A percentile compares a stretch with the other conserved stretches of the same genome.
These are phyloP conservation scores for Amblyteles armatorius DNA, from an alignment of 2,888 invertebrate genomes.

Conservation along the genomic window DNA sequence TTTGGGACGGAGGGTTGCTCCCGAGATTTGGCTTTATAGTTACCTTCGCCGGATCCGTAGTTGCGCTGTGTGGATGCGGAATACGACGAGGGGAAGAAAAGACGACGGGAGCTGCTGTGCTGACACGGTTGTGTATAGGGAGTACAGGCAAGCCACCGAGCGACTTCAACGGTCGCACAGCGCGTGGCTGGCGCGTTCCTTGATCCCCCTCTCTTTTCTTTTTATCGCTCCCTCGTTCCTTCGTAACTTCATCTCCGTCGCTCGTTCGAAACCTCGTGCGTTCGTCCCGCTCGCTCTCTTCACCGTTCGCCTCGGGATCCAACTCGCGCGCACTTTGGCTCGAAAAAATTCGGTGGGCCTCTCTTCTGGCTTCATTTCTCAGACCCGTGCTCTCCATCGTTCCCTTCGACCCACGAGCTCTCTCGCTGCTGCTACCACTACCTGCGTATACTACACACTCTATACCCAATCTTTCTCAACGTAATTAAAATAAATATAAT, in stretches of 20 bases:
- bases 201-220: conserved; percentile 62
- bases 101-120: conserved; percentile 25
- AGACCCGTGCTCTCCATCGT: conserved; percentile 16
- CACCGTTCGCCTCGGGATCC: conserved; percentile 41
- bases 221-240: conserved; percentile 60
- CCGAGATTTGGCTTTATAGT: conserved; percentile 1
- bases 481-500: conserved; percentile 62
- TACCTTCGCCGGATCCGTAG: conserved; percentile 45
- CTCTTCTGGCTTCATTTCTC: conserved; percentile 45
- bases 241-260: conserved; percentile 41
- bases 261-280: conserved; percentile 18
- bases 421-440: background rate
- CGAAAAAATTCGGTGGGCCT: conserved; percentile 52
- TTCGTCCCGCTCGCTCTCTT: conserved; percentile 13
- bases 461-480: conserved; percentile 32
- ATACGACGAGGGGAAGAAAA: conserved; percentile 13
- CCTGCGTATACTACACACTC: background rate
- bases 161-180: conserved; percentile 69
- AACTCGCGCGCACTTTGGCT: conserved; percentile 44
- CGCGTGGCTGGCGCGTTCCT: conserved; percentile 72
- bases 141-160: conserved; percentile 33
- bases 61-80: conserved; percentile 29
- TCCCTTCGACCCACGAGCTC: conserved; percentile 44
- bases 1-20: conserved; percentile 19
- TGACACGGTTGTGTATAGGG: conserved; percentile 8